phyloP scores from a whole-genome alignment of 2,113 vertebrate genomes.

The Atractosteus spatula region DNA sequence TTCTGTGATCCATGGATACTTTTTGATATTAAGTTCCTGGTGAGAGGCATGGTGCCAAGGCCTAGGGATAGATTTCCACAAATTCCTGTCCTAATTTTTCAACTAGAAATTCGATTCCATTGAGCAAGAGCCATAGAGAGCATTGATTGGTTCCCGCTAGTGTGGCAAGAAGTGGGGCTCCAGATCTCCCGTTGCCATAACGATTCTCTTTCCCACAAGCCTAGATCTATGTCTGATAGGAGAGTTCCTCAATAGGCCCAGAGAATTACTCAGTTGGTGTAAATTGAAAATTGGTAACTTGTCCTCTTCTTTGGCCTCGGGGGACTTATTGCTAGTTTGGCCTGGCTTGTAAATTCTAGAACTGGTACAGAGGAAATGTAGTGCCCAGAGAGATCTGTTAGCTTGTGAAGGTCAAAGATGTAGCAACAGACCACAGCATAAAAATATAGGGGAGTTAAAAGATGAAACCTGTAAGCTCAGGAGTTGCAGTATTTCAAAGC shows the following conservation, averaged over 20 bases:
- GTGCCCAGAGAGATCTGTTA: neutral
- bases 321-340: slow-evolving; percentile 20
- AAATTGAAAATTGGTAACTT: slow-evolving; percentile 73
- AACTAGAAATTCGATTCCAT: slow-evolving; percentile 62
- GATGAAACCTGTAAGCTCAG: neutral
- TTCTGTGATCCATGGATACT: slow-evolving; percentile 25
- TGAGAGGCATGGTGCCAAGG: slow-evolving; percentile 48
- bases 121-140: slow-evolving; percentile 41
- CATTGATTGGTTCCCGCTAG: slow-evolving; percentile 44
- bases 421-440: neutral
- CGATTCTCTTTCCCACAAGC: slow-evolving; percentile 27
- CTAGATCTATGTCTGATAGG: slow-evolving; percentile 43
- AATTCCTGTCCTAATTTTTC: slow-evolving; percentile 67
- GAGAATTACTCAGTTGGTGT: slow-evolving; percentile 72
- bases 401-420: neutral
- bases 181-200: slow-evolving; percentile 33
- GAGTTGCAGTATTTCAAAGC: neutral
- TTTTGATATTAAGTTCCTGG: slow-evolving; percentile 49
- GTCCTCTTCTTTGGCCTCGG: slow-evolving; percentile 52
- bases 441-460: neutral
- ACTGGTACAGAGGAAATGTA: neutral
- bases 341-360: neutral
- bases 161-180: slow-evolving; percentile 5
- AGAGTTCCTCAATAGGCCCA: slow-evolving; percentile 39
- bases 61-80: slow-evolving; percentile 64